phyloP scores from a whole-genome alignment of 2,113 vertebrate genomes.

The Ammospiza nelsoni region DNA sequence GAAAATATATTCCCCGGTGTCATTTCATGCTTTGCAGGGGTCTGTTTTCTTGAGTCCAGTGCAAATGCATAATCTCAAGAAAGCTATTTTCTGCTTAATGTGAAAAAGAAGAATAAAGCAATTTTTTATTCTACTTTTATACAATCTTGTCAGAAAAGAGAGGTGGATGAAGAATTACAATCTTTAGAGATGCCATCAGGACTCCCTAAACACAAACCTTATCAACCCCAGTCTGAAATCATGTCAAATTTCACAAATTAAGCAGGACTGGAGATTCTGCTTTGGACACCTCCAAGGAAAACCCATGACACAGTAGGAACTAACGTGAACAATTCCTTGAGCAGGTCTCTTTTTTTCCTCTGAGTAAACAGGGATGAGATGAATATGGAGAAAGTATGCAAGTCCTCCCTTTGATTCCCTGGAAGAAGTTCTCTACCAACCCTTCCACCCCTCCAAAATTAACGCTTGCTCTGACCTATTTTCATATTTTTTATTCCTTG shows the following conservation, averaged over 20 bases:
- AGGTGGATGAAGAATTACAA: constrained; percentile 29
- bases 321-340: neutral
- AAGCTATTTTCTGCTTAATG: constrained; percentile 66
- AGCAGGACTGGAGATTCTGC: constrained; percentile 12
- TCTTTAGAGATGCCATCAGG: constrained; percentile 25
- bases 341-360: neutral
- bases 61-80: constrained; percentile 43
- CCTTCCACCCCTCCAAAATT: neutral
- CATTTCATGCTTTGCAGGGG: constrained; percentile 67
- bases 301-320: neutral
- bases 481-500: neutral
- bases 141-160: constrained; percentile 7
- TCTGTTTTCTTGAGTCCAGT: constrained; percentile 57
- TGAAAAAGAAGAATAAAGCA: constrained; percentile 50
- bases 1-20: constrained; percentile 63
- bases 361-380: neutral
- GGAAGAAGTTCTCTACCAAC: neutral
- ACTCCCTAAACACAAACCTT: constrained; percentile 44
- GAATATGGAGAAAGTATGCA: neutral
- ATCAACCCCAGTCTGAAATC: constrained; percentile 25
- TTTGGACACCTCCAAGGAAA: neutral
- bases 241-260: constrained; percentile 51
- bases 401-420: neutral
- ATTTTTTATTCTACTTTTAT: constrained; percentile 44
- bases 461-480: neutral